phyloP scores from a whole-genome alignment of 2,888 invertebrate species.

The Catocala nupta region DNA sequence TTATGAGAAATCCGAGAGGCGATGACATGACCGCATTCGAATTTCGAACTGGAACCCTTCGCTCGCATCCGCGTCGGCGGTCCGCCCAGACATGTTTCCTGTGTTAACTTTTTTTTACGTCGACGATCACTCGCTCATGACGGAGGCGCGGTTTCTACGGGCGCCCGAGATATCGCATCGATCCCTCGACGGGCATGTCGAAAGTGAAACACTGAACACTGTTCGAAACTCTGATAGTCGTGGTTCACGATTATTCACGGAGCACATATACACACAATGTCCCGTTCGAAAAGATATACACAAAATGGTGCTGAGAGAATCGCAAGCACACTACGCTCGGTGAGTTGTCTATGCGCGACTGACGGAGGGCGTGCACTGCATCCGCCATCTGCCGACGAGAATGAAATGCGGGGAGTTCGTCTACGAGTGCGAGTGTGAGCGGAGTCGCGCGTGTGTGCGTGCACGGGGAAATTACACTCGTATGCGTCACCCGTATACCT shows the following conservation, averaged over 20 bases:
- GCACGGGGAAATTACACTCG: constrained; percentile 68
- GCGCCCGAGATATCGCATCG: constrained; percentile 84
- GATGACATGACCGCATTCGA: constrained; percentile 88
- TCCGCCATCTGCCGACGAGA: constrained; percentile 87
- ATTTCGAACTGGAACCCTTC: constrained; percentile 87
- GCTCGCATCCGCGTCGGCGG: constrained; percentile 85
- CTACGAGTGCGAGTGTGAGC: constrained; percentile 68
- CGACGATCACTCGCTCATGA: constrained; percentile 87
- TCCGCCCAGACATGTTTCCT: constrained; percentile 87
- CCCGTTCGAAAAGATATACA: constrained; percentile 85
- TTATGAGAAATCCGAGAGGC: constrained; percentile 86
- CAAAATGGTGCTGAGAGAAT: constrained; percentile 84
- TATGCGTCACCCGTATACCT: constrained; percentile 61
- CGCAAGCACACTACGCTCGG: constrained; percentile 77
- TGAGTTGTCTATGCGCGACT: constrained; percentile 86
- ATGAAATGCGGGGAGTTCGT: constrained; percentile 84
- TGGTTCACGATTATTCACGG: constrained; percentile 80
- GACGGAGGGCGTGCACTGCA: constrained; percentile 85
- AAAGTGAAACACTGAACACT: constrained; percentile 77
- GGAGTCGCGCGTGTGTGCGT: constrained; percentile 53
- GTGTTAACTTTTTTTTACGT: constrained; percentile 86
- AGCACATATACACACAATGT: constrained; percentile 86
- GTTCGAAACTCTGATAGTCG: constrained; percentile 68
- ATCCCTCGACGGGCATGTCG: constrained; percentile 82
- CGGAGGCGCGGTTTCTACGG: constrained; percentile 86